Evolutionary conservation across 1,140 invertebrate species (phyloP), one percentile per base, ranked within the genome.

Genomic region (Formica exsecta): DNA sequence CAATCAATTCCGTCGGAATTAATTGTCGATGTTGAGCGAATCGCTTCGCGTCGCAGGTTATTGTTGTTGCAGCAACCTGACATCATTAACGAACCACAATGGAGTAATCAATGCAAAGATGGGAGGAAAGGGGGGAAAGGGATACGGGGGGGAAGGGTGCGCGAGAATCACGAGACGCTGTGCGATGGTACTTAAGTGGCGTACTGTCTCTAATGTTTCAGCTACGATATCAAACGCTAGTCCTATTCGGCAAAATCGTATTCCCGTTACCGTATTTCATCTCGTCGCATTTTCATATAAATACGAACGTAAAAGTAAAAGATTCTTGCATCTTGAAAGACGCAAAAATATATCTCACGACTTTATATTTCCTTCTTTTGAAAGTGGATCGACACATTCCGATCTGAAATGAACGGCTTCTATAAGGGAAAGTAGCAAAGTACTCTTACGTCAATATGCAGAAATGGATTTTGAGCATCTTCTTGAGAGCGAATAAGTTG

Each of bases 41-140:
- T 61, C 68, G 76, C 76, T 70, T 19, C 44, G 76, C 36, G 32
- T 44, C 75, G 66, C 51, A 38, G 19, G 36, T 83, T 83, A 83
- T 48, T 73, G 79, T 83, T 73, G 79, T 48, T 83, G 79, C 68
- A 73, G 68, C 54, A 83, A 83, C 68, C 79, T 83, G 79, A 83
- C 79, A 54, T 83, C 79, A 83, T 83, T 85, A 79, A 79, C 51
- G 48, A 66, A 54, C 62, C 74, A 83, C 51, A 66, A 48, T 13
- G 65, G 74, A 80, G 36, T 36, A 74, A 88, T 65, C 74, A 77
- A 76, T 85, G 75, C 57, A 74, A 59, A 29, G 51, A 88, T n/a
- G 57, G 9, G 41, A 16, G 44, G 44, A 48, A 48, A 48, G 44
- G 13, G 44, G 44, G 13, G 11, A 48, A 6, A 6, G 44, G 44